Evolutionary conservation across 2,797 vertebrate genomes (phyloP).

Genomic region (Simalia tracyae): DNA sequence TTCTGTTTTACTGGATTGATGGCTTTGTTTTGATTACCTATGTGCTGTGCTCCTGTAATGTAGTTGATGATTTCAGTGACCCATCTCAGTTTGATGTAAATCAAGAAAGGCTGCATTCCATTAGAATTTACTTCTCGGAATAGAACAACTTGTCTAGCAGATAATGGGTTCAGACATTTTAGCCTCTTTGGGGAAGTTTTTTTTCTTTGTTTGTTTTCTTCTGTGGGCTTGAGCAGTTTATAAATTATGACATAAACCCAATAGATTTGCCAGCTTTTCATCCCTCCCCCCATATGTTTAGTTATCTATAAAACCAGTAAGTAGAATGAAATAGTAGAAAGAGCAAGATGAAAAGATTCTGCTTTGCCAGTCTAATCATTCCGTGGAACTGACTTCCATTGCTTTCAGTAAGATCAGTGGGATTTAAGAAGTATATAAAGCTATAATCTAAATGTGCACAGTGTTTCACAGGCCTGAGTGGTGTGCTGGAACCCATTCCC

Average conservation of each 20-base stretch:
- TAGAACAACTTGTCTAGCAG: slow-evolving; percentile 6
- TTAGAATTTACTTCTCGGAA: slow-evolving; percentile 14
- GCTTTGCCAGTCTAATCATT: not conserved
- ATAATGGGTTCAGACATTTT: not conserved
- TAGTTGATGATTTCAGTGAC: slow-evolving; percentile 6
- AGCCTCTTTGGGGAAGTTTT: slow-evolving; percentile 7
- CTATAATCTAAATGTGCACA: not conserved
- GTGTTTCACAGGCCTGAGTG: not conserved
- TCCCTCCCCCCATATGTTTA: not conserved
- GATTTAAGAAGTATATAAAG: not conserved
- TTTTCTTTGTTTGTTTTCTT: not conserved
- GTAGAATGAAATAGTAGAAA: not conserved
- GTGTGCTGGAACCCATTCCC: not conserved
- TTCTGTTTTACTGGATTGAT: slow-evolving; percentile 21
- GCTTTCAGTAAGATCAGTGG: not conserved
- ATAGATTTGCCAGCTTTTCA: not conserved
- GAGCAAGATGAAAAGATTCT: not conserved
- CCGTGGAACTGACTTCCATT: not conserved
- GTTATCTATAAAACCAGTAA: not conserved
- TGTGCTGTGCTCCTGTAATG: not conserved
- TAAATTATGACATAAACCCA: slow-evolving; percentile 13
- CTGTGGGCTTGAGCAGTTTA: not conserved
- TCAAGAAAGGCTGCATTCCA: slow-evolving; percentile 12
- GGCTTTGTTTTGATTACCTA: slow-evolving; percentile 37
- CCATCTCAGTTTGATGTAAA: not conserved